Conservation (phyloP, 2,888 invertebrate genomes). For the Megastigmus dorsalis region DNA sequence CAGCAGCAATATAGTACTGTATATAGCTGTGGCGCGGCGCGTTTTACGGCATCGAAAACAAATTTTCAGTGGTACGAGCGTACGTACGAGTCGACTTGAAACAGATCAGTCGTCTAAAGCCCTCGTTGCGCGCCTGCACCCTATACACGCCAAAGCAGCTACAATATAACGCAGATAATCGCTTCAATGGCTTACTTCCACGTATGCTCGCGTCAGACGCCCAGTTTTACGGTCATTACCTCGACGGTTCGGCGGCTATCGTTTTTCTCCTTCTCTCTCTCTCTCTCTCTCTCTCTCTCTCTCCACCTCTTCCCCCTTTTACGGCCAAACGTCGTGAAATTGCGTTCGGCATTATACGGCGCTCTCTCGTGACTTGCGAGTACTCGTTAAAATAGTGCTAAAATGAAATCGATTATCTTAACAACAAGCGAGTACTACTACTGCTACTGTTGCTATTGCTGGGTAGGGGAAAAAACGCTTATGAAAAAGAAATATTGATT, state of each 20-base stretch:
- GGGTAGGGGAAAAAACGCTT: neutral
- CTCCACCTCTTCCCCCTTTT: no score
- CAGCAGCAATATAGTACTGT: no score
- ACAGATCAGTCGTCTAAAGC: constrained; percentile 16
- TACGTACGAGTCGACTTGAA: neutral
- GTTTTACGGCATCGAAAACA: constrained; percentile 22
- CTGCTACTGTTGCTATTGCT: no score
- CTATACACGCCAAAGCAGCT: neutral
- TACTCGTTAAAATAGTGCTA: neutral
- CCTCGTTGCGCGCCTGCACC: neutral
- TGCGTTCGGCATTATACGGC: constrained; percentile 19
- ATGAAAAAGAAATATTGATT: no score
- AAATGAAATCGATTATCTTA: constrained; percentile 25
- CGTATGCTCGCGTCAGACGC: constrained; percentile 12
- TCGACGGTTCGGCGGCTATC: neutral
- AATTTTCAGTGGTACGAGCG: constrained; percentile 26
- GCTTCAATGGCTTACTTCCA: constrained; percentile 36
- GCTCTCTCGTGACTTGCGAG: neutral
- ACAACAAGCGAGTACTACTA: neutral
- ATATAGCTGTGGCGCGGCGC: no score
- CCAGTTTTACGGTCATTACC: constrained; percentile 37
- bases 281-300: no score
- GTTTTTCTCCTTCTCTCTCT: constrained; percentile 10
- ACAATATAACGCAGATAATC: constrained; percentile 46
- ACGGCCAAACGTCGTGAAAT: constrained; percentile 30